Conservation (phyloP, 1,140 invertebrate genomes). For the Mamestra configurata region DNA sequence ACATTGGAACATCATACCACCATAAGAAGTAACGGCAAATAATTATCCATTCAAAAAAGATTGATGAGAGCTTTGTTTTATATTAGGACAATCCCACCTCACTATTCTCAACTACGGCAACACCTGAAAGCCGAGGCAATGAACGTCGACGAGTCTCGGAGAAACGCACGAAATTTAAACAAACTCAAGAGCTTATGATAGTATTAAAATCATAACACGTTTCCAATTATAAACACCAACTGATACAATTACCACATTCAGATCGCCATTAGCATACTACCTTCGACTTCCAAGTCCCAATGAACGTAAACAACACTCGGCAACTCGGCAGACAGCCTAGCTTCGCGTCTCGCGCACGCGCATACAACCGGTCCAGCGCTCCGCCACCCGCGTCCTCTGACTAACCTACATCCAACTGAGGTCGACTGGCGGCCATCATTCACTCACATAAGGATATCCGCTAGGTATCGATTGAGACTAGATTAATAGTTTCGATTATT, state of each 20-base stretch:
- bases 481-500: background rate
- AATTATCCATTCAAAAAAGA: no score
- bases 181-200: no score
- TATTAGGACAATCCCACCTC: no score
- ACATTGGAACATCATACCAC: no score
- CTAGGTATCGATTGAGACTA: constrained; percentile 4
- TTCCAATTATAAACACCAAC: background rate
- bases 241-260: background rate
- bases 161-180: no score
- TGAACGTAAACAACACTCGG: constrained; percentile 32
- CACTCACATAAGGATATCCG: constrained; percentile 34
- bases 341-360: constrained; percentile 1
- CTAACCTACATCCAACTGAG: constrained; percentile 58
- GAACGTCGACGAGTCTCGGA: no score
- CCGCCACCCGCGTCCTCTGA: constrained; percentile 46
- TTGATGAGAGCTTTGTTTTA: no score
- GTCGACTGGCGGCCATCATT: constrained; percentile 44
- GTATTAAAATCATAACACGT: background rate
- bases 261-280: background rate
- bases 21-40: no score
- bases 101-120: no score
- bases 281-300: background rate
- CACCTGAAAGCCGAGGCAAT: no score
- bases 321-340: constrained; percentile 8
- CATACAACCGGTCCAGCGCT: constrained; percentile 39